A percentile compares a stretch with the other conserved stretches of the same genome.
These are phyloP conservation scores for Chaetorhynchus papuensis DNA, from an alignment of 2,113 vertebrate species.

Conservation along the genomic window DNA sequence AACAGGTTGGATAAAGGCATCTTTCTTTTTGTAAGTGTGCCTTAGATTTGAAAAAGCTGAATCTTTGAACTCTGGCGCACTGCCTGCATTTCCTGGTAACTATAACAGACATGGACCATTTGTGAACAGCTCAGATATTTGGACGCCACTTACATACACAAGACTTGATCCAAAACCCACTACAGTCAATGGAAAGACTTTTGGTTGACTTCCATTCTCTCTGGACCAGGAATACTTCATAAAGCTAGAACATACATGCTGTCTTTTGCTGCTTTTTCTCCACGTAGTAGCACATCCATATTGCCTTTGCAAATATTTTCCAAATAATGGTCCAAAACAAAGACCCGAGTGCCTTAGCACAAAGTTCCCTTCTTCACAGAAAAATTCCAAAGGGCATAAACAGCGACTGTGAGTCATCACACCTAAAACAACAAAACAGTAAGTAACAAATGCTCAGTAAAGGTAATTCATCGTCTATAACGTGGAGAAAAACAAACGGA, in stretches of 20 bases:
- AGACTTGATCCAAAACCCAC: conserved; percentile 20
- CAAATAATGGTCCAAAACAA: conserved; percentile 29
- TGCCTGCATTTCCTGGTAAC: conserved; percentile 25
- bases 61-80: conserved; percentile 6
- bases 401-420: background rate
- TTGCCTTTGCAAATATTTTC: conserved; percentile 26
- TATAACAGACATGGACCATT: conserved; percentile 30
- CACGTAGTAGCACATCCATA: conserved; percentile 4
- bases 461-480: background rate
- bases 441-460: background rate
- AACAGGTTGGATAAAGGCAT: background rate
- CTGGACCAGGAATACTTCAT: background rate
- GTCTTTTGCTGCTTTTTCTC: conserved; percentile 16
- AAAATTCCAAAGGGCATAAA: background rate
- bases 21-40: conserved; percentile 2
- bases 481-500: background rate
- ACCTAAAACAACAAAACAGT: background rate
- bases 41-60: conserved; percentile 13
- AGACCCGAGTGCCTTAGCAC: background rate
- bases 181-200: conserved; percentile 41
- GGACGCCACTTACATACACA: conserved; percentile 12
- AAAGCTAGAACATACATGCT: conserved; percentile 7
- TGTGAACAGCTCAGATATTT: conserved; percentile 44
- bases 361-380: background rate
- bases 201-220: conserved; percentile 34